phyloP scores from a whole-genome alignment of 2,113 vertebrate species.

The Aepyceros melampus region DNA sequence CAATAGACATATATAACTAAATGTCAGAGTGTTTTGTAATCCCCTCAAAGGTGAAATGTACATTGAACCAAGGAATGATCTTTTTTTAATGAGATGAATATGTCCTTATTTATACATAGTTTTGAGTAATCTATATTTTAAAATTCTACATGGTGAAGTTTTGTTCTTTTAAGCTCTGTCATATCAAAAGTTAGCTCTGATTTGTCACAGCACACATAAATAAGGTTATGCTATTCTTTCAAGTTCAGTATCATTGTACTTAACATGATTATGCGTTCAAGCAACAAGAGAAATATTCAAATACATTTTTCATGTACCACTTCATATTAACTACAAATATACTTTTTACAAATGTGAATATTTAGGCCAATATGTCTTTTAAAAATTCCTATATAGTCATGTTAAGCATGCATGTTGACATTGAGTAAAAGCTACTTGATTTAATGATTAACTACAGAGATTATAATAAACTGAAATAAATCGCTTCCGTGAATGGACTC shows the following conservation, averaged over 20 bases:
- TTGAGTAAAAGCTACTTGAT: slow-evolving; percentile 64
- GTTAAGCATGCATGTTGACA: not conserved
- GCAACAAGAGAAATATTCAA: slow-evolving; percentile 59
- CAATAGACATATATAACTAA: not conserved
- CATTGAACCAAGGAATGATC: not conserved
- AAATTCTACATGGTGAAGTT: not conserved
- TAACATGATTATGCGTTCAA: not conserved
- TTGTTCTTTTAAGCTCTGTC: not conserved
- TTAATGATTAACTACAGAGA: slow-evolving; percentile 70
- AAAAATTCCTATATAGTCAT: slow-evolving; percentile 32
- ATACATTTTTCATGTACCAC: slow-evolving; percentile 39
- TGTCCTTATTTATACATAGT: not conserved
- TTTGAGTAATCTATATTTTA: not conserved
- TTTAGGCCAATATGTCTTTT: slow-evolving; percentile 27
- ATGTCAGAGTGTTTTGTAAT: not conserved
- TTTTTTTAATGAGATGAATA: not conserved
- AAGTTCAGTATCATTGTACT: not conserved
- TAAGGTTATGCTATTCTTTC: not conserved
- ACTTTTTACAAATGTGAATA: slow-evolving; percentile 57
- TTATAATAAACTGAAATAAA: slow-evolving; percentile 44
- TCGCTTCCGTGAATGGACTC: slow-evolving; percentile 18
- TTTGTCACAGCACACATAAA: not conserved
- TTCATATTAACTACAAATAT: slow-evolving; percentile 59
- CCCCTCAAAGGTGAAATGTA: not conserved
- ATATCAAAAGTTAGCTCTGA: not conserved